Evolutionary conservation across 1,140 invertebrate genomes (phyloP).

Genomic region (Steinernema feltiae): DNA sequence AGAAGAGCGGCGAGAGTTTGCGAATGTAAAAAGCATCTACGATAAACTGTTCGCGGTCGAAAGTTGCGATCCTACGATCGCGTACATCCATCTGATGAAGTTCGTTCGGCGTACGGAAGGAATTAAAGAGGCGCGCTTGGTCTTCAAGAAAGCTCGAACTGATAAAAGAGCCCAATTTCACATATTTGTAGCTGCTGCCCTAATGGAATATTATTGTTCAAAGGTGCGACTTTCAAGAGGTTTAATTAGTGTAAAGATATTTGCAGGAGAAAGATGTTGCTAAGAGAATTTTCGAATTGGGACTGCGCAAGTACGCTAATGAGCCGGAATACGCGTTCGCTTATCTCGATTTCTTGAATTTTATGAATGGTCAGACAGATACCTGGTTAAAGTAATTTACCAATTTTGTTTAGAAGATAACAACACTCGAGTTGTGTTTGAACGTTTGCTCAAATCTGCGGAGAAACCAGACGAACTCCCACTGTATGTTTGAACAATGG

Average conservation of each 20-base stretch:
- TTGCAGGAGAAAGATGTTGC: conserved; percentile 86
- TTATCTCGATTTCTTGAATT: conserved; percentile 93
- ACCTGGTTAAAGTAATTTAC: neutral
- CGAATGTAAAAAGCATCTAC: conserved; percentile 95
- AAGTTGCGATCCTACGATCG: conserved; percentile 87
- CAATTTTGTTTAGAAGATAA: conserved; percentile 79
- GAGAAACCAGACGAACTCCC: conserved; percentile 82
- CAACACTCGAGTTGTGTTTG: conserved; percentile 93
- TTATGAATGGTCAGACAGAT: conserved; percentile 77
- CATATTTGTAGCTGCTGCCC: conserved; percentile 86
- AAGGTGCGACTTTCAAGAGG: conserved; percentile 65
- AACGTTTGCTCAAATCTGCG: conserved; percentile 87
- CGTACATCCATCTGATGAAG: conserved; percentile 98
- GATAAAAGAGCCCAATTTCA: conserved; percentile 79
- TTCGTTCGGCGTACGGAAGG: conserved; percentile 92
- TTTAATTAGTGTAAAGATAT: neutral
- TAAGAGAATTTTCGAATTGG: conserved; percentile 94
- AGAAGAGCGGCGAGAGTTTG: conserved; percentile 87
- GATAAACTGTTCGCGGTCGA: conserved; percentile 78
- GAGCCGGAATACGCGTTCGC: conserved; percentile 87
- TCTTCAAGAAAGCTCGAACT: conserved; percentile 91
- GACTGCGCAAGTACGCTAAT: conserved; percentile 88
- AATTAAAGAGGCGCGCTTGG: conserved; percentile 84
- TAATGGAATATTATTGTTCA: conserved; percentile 99
- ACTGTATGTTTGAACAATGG: conserved; percentile 66